Evolutionary conservation across 2,113 vertebrate genomes (phyloP).

Genomic region (Phrynosoma platyrhinos): DNA sequence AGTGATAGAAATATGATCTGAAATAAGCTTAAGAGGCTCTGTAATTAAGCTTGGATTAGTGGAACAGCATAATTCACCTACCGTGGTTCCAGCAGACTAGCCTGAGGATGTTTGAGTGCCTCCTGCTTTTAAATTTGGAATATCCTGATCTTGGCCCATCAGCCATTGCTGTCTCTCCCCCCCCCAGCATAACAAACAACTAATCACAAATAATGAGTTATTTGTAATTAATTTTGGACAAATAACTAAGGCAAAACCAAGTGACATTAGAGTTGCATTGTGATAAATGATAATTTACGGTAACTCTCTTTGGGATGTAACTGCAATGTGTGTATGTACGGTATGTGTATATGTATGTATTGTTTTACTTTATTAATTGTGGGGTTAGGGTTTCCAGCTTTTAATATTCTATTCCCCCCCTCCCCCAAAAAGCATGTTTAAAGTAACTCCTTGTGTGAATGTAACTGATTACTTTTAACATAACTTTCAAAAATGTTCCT

Average conservation of each 20-base stretch:
- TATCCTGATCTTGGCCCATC: conserved; percentile 11
- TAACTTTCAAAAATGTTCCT: conserved; percentile 29
- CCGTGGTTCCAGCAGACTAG: conserved; percentile 33
- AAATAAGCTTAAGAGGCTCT: conserved; percentile 51
- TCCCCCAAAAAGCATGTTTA: no score
- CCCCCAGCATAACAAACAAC: background rate
- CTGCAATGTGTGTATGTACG: background rate
- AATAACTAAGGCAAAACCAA: background rate
- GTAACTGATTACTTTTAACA: no score
- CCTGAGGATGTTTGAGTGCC: conserved; percentile 44
- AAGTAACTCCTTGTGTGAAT: no score
- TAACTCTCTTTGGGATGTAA: background rate
- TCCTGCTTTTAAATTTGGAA: conserved; percentile 15
- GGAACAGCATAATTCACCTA: conserved; percentile 31
- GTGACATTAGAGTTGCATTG: background rate
- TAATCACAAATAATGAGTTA: background rate
- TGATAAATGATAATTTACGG: background rate
- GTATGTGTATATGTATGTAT: background rate
- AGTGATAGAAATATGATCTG: conserved; percentile 49
- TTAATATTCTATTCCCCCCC: no score
- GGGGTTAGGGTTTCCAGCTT: no score
- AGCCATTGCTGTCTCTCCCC: conserved; percentile 22
- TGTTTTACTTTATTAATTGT: no score
- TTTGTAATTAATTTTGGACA: background rate
- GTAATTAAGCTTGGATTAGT: conserved; percentile 59